phyloP scores from a whole-genome alignment of 2,113 vertebrate species.

The Scomber scombrus region DNA sequence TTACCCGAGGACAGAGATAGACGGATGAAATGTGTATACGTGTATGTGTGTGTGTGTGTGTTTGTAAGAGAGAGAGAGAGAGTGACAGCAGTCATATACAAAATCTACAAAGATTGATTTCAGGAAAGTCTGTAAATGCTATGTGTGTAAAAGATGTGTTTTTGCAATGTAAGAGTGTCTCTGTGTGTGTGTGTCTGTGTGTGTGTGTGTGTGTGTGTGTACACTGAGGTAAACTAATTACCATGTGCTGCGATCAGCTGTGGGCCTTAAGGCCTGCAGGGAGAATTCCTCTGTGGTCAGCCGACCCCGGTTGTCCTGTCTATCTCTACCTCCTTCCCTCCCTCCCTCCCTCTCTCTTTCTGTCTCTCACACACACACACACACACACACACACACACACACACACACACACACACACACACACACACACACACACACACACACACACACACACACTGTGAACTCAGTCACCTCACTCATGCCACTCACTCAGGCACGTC shows the following conservation, averaged over 20 bases:
- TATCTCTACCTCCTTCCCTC: conserved; percentile 40
- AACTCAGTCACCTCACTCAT: conserved; percentile 71
- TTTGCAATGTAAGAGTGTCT: conserved; percentile 16
- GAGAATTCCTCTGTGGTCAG: conserved; percentile 74
- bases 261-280: conserved; percentile 63
- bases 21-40: background rate
- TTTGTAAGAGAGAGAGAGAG: background rate
- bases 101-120: conserved; percentile 25
- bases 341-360: background rate
- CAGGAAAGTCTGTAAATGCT: conserved; percentile 40
- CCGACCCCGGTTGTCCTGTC: conserved; percentile 56
- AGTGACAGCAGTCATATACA: background rate
- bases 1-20: conserved; percentile 18
- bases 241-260: conserved; percentile 74
- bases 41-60: conserved; percentile 7
- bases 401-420: conserved; percentile 10
- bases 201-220: conserved; percentile 18
- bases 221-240: conserved; percentile 65
- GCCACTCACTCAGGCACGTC: conserved; percentile 47
- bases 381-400: conserved; percentile 6
- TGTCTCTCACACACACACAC: conserved; percentile 1
- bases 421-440: conserved; percentile 6
- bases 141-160: conserved; percentile 16
- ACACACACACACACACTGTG: conserved; percentile 39
- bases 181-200: conserved; percentile 6